A percentile compares a stretch with the other conserved stretches of the same genome.
These are phyloP conservation scores for Chiroxiphia lanceolata DNA, from an alignment of 2,797 vertebrate species.

Conservation along the genomic window DNA sequence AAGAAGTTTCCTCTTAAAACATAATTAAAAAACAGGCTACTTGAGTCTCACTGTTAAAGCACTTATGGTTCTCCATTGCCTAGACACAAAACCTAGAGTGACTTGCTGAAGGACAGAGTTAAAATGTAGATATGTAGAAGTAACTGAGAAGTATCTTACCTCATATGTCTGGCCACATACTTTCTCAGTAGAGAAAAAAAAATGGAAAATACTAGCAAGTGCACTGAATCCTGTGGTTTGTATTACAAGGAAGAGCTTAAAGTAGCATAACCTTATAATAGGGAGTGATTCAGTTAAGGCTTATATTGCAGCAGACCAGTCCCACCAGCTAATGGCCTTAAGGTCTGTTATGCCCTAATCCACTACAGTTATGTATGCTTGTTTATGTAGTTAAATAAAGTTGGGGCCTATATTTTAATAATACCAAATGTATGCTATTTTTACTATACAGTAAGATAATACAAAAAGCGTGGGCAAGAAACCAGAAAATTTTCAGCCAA, in stretches of 20 bases:
- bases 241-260: constrained; percentile 10
- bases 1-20: constrained; percentile 3
- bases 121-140: neutral
- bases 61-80: neutral
- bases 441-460: constrained; percentile 21
- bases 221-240: neutral
- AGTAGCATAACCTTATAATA: neutral
- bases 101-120: neutral
- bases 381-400: constrained; percentile 22
- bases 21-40: neutral
- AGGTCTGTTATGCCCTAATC: constrained; percentile 28
- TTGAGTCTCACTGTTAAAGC: constrained; percentile 13
- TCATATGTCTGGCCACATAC: neutral
- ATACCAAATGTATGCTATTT: constrained; percentile 13
- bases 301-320: neutral
- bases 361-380: neutral
- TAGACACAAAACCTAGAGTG: neutral
- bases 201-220: constrained; percentile 11
- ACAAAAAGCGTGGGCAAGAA: constrained; percentile 6
- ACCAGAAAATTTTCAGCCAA: constrained; percentile 27
- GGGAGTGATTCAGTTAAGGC: neutral
- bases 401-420: constrained; percentile 25
- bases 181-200: constrained; percentile 4
- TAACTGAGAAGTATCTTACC: constrained; percentile 32
- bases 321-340: neutral